These are phyloP conservation scores for Euzetes globulus DNA, from an alignment of 2,888 invertebrate species.

Conservation along the genomic window DNA sequence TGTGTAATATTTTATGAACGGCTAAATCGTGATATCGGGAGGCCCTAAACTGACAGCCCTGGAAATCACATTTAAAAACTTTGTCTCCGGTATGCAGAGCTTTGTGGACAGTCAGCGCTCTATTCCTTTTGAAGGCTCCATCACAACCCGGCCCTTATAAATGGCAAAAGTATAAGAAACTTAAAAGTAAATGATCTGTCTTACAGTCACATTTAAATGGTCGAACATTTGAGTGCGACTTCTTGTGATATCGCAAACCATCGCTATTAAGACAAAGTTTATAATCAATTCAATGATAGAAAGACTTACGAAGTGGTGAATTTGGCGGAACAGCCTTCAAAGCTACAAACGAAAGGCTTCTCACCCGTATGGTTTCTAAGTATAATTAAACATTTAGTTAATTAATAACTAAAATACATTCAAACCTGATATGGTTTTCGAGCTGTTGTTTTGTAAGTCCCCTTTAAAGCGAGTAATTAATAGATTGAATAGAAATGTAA, in stretches of 20 bases:
- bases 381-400: too few species aligned
- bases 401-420: too few species aligned
- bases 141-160: background rate
- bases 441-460: conserved; percentile 28
- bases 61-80: conserved; percentile 31
- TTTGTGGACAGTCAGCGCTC: conserved; percentile 28
- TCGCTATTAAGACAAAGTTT: conserved; percentile 13
- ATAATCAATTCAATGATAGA: too few species aligned
- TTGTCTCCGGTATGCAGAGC: conserved; percentile 32
- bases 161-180: too few species aligned
- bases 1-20: conserved; percentile 22
- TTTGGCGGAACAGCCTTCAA: too few species aligned
- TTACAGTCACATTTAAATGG: conserved; percentile 29
- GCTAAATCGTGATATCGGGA: conserved; percentile 27
- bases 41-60: conserved; percentile 12
- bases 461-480: too few species aligned
- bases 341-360: conserved; percentile 17
- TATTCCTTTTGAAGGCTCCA: background rate
- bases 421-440: conserved; percentile 21
- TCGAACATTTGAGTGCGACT: conserved; percentile 26
- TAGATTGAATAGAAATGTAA: too few species aligned
- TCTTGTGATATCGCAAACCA: conserved; percentile 31
- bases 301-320: too few species aligned
- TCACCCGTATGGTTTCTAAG: conserved; percentile 11
- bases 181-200: background rate